Evolutionary conservation across 1,140 invertebrate species (phyloP).

Genomic region (Rhagoletis zephyria): DNA sequence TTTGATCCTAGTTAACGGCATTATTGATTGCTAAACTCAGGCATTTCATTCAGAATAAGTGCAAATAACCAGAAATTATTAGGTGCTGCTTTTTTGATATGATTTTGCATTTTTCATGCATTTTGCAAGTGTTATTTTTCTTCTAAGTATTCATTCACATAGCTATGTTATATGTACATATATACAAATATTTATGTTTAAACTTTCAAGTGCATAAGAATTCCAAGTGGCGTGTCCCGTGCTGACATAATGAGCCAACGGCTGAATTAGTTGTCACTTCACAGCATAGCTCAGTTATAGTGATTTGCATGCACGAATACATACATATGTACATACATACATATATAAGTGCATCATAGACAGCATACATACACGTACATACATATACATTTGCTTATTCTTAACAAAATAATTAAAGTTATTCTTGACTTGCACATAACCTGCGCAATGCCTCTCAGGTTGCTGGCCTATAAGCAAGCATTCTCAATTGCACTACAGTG

Average conservation of each 20-base stretch:
- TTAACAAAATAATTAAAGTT: conserved; percentile 19
- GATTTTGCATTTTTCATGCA: background rate
- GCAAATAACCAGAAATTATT: conserved; percentile 41
- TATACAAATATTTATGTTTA: background rate
- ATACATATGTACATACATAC: background rate
- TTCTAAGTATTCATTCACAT: too few relatives aligned
- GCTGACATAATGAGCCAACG: conserved; percentile 33
- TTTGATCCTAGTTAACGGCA: background rate
- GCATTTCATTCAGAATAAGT: conserved; percentile 26
- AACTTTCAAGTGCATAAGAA: conserved; percentile 8
- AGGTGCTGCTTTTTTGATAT: conserved; percentile 6
- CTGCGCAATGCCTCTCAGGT: background rate
- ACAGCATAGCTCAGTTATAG: background rate
- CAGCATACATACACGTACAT: background rate
- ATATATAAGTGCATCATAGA: background rate
- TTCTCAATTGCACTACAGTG: background rate
- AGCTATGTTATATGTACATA: background rate
- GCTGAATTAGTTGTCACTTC: conserved; percentile 24
- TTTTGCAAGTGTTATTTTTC: background rate
- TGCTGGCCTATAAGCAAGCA: background rate
- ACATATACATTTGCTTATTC: background rate
- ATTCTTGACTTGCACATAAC: background rate
- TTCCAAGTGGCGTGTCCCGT: conserved; percentile 31
- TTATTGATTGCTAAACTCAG: conserved; percentile 8
- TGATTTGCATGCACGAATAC: conserved; percentile 22